Base-by-base conservation (phyloP, 1,140 invertebrate genomes). In the Zelostemma sp. region DNA sequence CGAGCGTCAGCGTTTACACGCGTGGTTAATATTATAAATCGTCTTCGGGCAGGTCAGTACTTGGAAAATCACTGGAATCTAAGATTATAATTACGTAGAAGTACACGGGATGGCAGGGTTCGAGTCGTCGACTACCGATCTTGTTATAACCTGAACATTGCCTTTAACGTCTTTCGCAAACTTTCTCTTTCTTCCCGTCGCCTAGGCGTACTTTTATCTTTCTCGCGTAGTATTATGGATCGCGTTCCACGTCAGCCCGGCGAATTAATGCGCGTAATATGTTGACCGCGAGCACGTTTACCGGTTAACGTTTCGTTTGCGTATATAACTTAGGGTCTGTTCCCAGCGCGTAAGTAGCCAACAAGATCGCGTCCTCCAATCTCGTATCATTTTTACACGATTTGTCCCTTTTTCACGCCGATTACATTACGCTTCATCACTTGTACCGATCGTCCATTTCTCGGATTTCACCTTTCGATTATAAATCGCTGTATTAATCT, bases 401-500 rank as follows among this genome's bases (percentile, higher is more conserved):
- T 64, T 68, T 61, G 53, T 70, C 51, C 33, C 11, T n/a, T 53
- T 61, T 64, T 68, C 62, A 43, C 16, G 12, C 61, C 58, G 31
- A 54, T 73, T 74, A 56, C 21, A 51, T 65, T 73, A 64, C 28
- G 35, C 63, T 72, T 51, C 43, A 17, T 46, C 43, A n/a, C 43
- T 15, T 1, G 40, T 31, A 46, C 63, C 58, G 66, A 64, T 73
- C 65, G 66, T 72, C 45, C 64, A 70, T 65, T 75, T 73, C 64
- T 76, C 73, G 70, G 72, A 75, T 78, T 81, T 82, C 79, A 82
- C 78, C 79, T 81, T 84, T 81, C 73, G 76, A 83, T 85, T 80
- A 85, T 83, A 83, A 80, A 85, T 84, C 74, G 74, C 73, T 76
- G 72, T 79, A 83, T 83, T 83, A 83, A 83, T 83, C 78, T 75